Evolutionary conservation across 2,888 invertebrate species (phyloP), one percentile per base, ranked within the genome.

Genomic region (Sturmia bella): DNA sequence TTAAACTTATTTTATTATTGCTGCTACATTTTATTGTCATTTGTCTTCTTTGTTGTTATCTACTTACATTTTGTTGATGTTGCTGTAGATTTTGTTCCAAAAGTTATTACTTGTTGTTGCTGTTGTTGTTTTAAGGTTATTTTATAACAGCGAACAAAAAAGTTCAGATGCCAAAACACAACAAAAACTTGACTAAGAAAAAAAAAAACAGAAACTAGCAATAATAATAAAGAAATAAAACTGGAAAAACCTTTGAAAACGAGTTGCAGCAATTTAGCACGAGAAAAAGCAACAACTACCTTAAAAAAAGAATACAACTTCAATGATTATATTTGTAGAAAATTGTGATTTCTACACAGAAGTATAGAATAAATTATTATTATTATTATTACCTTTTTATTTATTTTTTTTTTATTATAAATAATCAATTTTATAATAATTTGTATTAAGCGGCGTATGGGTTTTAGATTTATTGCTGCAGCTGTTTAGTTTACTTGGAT

Each of bases 121-220:
- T 63, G 21, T 43, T 64, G 24, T 52, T 19, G 37, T 48, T 15
- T 27, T 17, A 17, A 27, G 63, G 27, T 19, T 37, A 15, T 50
- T 37, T 68, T 69, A 45, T 37, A 59, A 61, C 57, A 41, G 43
- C 52, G 32, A 66, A 78, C 52, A 69, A 66, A 66, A 68, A 57
- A 61, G 66, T 79, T 79, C 39, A 72, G 78, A 79, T 73, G 78
- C 78, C 78, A 79, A 73, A 45, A 72, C 72, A 43, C 78, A 72
- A 72, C 56, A 63, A 64, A 50, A 63, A 48, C 43, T 37, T 27
- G 27, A 41, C 5, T 27, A 13, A 21, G 52, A 54, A 48, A 48
- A 43, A 45, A 43, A 39, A 39, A 32, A 32, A 32, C 1, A 32
- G 9, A 5, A 32, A 32, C 5, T 9, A 3, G 9, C 5, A 9